Conservation (phyloP, 2,113 vertebrate species). For the Petroica traversi region DNA sequence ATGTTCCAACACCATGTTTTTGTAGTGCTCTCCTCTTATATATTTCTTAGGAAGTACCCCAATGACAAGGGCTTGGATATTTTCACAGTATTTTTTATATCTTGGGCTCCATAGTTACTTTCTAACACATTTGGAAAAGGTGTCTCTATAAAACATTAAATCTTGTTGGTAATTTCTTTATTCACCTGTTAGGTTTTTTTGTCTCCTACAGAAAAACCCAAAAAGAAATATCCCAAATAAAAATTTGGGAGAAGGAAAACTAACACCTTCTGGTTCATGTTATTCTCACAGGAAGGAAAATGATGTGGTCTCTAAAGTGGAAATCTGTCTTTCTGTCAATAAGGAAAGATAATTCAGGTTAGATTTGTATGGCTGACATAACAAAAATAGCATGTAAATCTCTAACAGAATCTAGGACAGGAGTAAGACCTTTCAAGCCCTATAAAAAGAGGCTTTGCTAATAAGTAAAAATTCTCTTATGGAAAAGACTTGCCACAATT, state of each 20-base stretch:
- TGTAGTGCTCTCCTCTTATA: background rate
- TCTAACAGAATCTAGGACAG: background rate
- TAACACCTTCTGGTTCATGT: conserved; percentile 46
- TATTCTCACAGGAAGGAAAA: background rate
- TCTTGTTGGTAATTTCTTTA: background rate
- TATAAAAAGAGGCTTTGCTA: background rate
- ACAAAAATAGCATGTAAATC: background rate
- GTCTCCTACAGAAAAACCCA: background rate
- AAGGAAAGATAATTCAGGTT: conserved; percentile 7
- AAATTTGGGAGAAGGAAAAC: conserved; percentile 42
- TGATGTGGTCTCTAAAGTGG: background rate
- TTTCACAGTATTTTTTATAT: background rate
- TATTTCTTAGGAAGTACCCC: background rate
- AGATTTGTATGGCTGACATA: background rate
- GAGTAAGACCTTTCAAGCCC: background rate
- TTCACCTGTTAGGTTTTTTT: conserved; percentile 13
- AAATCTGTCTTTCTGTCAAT: conserved; percentile 9
- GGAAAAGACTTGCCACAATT: background rate
- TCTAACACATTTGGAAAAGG: background rate
- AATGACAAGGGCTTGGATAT: background rate
- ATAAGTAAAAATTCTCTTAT: background rate
- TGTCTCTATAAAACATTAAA: background rate
- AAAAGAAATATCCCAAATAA: conserved; percentile 39
- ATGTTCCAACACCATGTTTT: background rate
- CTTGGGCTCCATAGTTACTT: background rate